Evolutionary conservation across 37 sponge, comb jelly and placozoan species (phyloP).

Genomic region (Hormiphora californensis): DNA sequence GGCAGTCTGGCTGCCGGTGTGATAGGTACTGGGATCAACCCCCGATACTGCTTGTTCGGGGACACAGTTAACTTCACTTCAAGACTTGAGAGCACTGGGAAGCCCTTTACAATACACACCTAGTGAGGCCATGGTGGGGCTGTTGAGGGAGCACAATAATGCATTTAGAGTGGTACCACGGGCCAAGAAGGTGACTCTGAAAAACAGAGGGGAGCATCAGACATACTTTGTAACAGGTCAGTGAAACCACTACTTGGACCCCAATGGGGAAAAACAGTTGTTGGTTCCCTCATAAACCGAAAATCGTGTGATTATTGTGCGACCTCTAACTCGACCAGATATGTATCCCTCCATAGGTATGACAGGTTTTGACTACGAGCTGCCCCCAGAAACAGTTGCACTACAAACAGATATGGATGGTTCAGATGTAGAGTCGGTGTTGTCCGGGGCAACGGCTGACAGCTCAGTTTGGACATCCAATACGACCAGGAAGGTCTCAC

Average conservation of each 20-base stretch:
- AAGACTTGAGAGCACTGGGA: slow-evolving; percentile 32
- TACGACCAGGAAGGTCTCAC: no score
- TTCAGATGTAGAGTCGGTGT: background rate
- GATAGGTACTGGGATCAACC: slow-evolving; percentile 27
- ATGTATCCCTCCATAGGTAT: no score
- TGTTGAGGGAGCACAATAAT: background rate
- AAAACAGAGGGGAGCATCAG: slow-evolving; percentile 47
- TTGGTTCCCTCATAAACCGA: background rate
- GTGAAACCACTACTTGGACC: background rate
- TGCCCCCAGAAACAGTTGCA: slow-evolving; percentile 1
- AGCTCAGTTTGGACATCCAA: no score
- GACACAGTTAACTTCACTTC: slow-evolving; percentile 52
- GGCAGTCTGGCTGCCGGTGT: slow-evolving; percentile 32
- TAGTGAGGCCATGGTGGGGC: background rate
- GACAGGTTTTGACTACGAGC: slow-evolving; percentile 17
- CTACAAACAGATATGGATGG: background rate
- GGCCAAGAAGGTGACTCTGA: background rate
- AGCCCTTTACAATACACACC: slow-evolving; percentile 54
- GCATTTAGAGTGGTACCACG: background rate
- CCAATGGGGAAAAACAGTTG: background rate
- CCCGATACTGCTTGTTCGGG: slow-evolving; percentile 41
- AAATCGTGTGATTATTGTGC: background rate
- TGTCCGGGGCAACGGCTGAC: background rate
- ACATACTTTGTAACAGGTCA: slow-evolving; percentile 43
- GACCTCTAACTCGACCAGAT: background rate